These are phyloP conservation scores for Solenopsis fugax DNA, from an alignment of 1,140 invertebrate genomes.

Conservation along the genomic window DNA sequence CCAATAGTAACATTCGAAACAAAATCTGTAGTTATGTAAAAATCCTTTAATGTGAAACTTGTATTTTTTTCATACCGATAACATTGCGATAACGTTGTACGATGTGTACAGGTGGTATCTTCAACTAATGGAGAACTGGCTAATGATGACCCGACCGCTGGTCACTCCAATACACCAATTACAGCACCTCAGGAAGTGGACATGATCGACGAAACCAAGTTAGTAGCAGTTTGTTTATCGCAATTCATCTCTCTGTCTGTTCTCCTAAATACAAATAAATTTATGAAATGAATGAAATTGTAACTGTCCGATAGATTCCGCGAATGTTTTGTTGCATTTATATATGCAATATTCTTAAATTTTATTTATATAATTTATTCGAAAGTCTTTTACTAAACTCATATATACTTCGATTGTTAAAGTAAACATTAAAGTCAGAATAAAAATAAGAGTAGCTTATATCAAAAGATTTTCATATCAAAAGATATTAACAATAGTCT, in stretches of 20 bases:
- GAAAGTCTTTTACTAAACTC: background rate
- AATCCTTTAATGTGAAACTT: conserved; percentile 8
- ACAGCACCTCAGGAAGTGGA: conserved; percentile 97
- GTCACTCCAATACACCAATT: conserved; percentile 98
- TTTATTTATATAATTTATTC: background rate
- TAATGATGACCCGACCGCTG: conserved; percentile 97
- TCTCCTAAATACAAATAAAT: background rate
- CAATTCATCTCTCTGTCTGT: conserved; percentile 27
- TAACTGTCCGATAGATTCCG: conserved; percentile 9
- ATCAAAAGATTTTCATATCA: background rate
- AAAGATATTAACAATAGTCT: background rate
- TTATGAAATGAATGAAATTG: background rate
- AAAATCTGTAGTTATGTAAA: background rate
- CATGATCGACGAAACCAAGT: conserved; percentile 97
- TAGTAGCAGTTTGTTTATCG: conserved; percentile 86
- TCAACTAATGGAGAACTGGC: conserved; percentile 98
- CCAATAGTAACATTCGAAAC: conserved; percentile 3
- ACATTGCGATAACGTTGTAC: conserved; percentile 16
- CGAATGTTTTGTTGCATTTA: conserved; percentile 5
- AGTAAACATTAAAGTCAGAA: background rate
- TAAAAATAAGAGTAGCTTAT: background rate
- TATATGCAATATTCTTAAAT: background rate
- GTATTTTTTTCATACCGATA: background rate
- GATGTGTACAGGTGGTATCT: conserved; percentile 94
- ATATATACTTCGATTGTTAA: conserved; percentile 1